Conservation (phyloP, 2,888 invertebrate species). For the Salticus scenicus region DNA sequence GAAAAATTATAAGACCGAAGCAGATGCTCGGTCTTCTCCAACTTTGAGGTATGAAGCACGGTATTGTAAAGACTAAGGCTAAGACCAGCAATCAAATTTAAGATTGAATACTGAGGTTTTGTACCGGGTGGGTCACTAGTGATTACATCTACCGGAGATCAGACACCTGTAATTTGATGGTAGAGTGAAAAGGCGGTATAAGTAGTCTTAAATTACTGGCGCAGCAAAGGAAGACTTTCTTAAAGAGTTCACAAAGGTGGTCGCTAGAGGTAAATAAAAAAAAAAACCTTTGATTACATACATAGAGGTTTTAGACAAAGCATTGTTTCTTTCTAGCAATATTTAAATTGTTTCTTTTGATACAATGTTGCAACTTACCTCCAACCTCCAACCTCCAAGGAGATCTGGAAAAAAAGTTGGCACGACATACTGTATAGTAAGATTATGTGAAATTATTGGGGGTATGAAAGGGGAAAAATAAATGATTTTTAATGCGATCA, state of each 20-base stretch:
- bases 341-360: no score
- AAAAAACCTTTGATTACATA: no score
- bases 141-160: background rate
- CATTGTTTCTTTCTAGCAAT: no score
- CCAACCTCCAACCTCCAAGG: no score
- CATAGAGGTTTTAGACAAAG: no score
- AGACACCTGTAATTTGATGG: background rate
- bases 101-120: background rate
- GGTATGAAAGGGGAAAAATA: no score
- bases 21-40: background rate
- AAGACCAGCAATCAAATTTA: constrained; percentile 11
- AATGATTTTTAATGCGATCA: no score
- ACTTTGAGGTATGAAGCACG: background rate
- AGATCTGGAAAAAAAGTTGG: no score
- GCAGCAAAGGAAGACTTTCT: background rate
- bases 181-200: background rate
- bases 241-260: background rate
- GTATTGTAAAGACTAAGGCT: background rate
- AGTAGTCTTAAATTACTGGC: background rate
- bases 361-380: no score
- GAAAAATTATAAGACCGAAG: background rate
- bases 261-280: no score
- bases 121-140: background rate
- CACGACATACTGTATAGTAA: no score
- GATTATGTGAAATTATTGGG: no score